Evolutionary conservation across 2,888 invertebrate species (phyloP).

Genomic region (Phaonia tiefii): DNA sequence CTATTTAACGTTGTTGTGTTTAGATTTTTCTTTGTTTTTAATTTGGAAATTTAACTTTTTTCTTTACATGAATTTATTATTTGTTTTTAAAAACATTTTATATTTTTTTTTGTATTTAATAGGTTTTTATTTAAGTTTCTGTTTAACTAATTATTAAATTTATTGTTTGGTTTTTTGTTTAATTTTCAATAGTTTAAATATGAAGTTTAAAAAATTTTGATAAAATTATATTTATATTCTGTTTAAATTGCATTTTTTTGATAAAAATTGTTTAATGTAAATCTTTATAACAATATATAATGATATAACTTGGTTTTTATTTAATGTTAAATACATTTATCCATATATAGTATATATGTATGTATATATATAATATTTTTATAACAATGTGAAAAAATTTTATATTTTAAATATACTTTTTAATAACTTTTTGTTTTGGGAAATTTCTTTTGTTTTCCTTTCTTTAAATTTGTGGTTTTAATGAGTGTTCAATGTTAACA

Average conservation of each 20-base stretch:
- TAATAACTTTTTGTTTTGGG: conserved; percentile 31
- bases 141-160: not conserved
- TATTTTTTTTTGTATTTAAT: conserved; percentile 3
- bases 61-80: not conserved
- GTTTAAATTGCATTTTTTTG: conserved; percentile 26
- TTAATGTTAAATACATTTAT: conserved; percentile 36
- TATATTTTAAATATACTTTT: conserved; percentile 17
- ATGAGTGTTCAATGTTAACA: conserved; percentile 31
- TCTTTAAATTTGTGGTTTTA: conserved; percentile 9
- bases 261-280: conserved; percentile 62
- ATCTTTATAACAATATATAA: conserved; percentile 61
- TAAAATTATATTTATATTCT: not conserved
- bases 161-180: not conserved
- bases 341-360: conserved; percentile 16
- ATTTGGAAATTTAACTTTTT: not conserved
- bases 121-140: conserved; percentile 15
- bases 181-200: not conserved
- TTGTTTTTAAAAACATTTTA: conserved; percentile 11
- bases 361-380: conserved; percentile 22
- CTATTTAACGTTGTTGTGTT: conserved; percentile 23
- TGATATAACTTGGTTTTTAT: conserved; percentile 38
- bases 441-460: not conserved
- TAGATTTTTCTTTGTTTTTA: not conserved
- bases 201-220: conserved; percentile 3
- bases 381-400: conserved; percentile 36